Evolutionary conservation across 2,113 vertebrate species (phyloP).

Genomic region (Thalassarche chlororhynchos): DNA sequence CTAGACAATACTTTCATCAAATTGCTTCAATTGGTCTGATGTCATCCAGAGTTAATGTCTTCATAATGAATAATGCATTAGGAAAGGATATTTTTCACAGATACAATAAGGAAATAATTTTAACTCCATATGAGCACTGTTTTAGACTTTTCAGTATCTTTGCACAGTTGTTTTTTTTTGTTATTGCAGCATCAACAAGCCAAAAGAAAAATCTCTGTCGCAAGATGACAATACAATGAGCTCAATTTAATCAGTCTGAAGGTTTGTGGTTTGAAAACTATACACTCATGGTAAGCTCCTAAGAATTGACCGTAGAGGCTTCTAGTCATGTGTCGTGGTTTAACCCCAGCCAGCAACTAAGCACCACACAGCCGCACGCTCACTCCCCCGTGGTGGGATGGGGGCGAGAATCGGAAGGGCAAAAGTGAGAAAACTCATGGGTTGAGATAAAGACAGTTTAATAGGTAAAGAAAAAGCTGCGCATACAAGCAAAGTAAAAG

Average conservation of each 20-base stretch:
- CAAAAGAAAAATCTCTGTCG: background rate
- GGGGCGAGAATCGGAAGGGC: too few relatives aligned
- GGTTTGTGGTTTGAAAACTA: background rate
- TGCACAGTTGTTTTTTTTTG: background rate
- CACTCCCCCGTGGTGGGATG: too few relatives aligned
- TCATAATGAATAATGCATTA: slow-evolving; percentile 70
- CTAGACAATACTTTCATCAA: slow-evolving; percentile 66
- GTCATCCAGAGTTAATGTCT: slow-evolving; percentile 55
- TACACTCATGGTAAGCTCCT: background rate
- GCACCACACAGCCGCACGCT: too few relatives aligned
- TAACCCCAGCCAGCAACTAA: too few relatives aligned
- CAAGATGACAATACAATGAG: background rate
- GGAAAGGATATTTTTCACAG: slow-evolving; percentile 17
- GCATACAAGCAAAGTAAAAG: too few relatives aligned
- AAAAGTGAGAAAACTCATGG: too few relatives aligned
- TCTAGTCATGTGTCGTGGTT: background rate
- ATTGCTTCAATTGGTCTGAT: slow-evolving; percentile 65
- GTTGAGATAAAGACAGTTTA: too few relatives aligned
- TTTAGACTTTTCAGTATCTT: background rate
- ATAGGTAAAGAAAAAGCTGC: too few relatives aligned
- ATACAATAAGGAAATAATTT: background rate
- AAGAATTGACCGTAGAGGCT: background rate
- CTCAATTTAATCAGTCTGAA: background rate
- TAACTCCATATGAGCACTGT: background rate
- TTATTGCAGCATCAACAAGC: background rate